Base-by-base conservation (phyloP, 2,888 invertebrate species). In the Drosophila histrio region DNA sequence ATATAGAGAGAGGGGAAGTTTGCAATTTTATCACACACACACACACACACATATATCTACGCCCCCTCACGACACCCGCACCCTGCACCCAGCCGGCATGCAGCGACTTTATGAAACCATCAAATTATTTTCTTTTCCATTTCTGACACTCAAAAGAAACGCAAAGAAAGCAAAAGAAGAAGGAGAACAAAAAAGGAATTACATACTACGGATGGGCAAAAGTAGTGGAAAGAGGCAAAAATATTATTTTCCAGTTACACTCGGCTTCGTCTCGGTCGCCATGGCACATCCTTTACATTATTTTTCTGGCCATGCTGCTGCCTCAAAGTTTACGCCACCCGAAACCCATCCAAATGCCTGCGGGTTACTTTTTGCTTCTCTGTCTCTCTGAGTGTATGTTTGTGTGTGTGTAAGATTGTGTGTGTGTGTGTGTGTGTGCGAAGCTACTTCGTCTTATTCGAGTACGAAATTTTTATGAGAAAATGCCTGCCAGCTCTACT, bases 61-160 rank as follows among this genome's bases (percentile, higher is more conserved):
- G 9, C 28, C 44, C 44, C 26, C 54, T 11, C 34, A 17, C 58
- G 53, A 34, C 63, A 39, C 36, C 69, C 53, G 46, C 52, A 22
- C 57, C 30, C 39, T 46, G 43, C 57, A 36, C 26, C 24, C 50
- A 36, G 59, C 58, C 78, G 50, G 57, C 74, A 65, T 79, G 80
- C 78, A 87, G 73, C 87, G 85, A 81, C 84, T 90, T 87, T 90
- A 89, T 89, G 89, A 88, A 89, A 89, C 89, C 89, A 91, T 90
- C 90, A 91, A 91, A 91, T 90, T 90, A 90, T 91, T 91, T 91
- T 90, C 88, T 90, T 91, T 91, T 90, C 89, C 89, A 91, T 90
- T 91, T 91, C 90, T 90, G 90, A 90, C 91, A 91, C 90, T 90
- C 89, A 82, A 88, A 87, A 85, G 88, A 87, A 81, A 88, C 76